Percentiles rank a stretch among this genome's conserved stretches.
Conservation (phyloP, 2,888 invertebrate genomes). For the Apantesis nais region DNA sequence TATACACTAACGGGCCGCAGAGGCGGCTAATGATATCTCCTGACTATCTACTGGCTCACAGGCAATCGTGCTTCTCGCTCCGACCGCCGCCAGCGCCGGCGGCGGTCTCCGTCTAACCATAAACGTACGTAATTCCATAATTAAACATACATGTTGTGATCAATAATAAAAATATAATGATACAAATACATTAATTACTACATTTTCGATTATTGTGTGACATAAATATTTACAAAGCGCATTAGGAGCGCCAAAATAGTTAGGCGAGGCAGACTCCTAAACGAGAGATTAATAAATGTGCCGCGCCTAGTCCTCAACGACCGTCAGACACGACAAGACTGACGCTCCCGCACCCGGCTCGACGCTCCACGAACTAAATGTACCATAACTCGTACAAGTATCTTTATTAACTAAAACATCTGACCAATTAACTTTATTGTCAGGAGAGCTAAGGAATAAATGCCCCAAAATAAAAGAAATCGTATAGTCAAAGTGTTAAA, state of each 20-base stretch:
- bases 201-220: conserved; percentile 85
- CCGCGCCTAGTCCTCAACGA: conserved; percentile 41
- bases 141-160: conserved; percentile 83
- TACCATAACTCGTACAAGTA: conserved; percentile 60
- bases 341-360: conserved; percentile 14
- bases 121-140: conserved; percentile 67
- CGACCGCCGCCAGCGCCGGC: conserved; percentile 30
- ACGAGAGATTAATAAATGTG: conserved; percentile 60
- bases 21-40: conserved; percentile 58
- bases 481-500: conserved; percentile 78
- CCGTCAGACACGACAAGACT: conserved; percentile 11
- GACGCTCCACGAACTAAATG: conserved; percentile 41
- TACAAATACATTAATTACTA: conserved; percentile 85
- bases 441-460: conserved; percentile 78
- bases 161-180: conserved; percentile 86
- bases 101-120: conserved; percentile 57
- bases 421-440: conserved; percentile 67
- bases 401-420: conserved; percentile 82
- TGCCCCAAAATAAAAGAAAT: conserved; percentile 74
- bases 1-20: conserved; percentile 68
- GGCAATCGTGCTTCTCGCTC: conserved; percentile 52
- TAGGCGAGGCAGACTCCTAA: conserved; percentile 77
- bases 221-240: conserved; percentile 85
- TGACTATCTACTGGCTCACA: conserved; percentile 63
- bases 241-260: conserved; percentile 75